These are phyloP conservation scores for Meganola albula DNA, from an alignment of 2,888 invertebrate genomes.

Conservation along the genomic window DNA sequence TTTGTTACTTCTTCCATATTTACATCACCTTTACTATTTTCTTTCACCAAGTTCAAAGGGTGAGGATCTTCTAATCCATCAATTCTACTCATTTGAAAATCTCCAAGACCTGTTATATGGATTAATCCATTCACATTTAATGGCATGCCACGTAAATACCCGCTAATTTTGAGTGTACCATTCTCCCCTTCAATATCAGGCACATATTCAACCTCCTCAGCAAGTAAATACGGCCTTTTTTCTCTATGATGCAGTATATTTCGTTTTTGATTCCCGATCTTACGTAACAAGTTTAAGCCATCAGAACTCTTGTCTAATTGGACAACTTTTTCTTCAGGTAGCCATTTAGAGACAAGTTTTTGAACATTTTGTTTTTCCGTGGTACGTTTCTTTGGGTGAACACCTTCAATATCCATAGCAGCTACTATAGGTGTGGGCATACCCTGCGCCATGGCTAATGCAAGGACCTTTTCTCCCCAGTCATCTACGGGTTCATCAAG, in stretches of 20 bases:
- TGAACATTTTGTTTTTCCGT: conserved; percentile 83
- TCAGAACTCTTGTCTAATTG: conserved; percentile 86
- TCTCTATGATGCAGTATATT: conserved; percentile 83
- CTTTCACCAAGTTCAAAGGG: conserved; percentile 75
- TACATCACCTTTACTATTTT: conserved; percentile 57
- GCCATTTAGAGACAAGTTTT: conserved; percentile 81
- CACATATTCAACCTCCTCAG: conserved; percentile 86
- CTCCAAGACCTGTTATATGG: conserved; percentile 94
- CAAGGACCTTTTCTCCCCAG: conserved; percentile 87
- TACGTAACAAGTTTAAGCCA: conserved; percentile 80
- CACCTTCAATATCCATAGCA: conserved; percentile 84
- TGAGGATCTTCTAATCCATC: conserved; percentile 84
- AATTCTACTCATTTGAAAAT: conserved; percentile 93
- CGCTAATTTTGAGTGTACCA: conserved; percentile 88
- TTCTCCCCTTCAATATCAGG: conserved; percentile 58
- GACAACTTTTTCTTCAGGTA: conserved; percentile 90
- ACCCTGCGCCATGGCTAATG: conserved; percentile 87
- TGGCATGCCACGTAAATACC: conserved; percentile 89
- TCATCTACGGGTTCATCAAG: conserved; percentile 85
- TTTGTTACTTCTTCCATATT: conserved; percentile 55
- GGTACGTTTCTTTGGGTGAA: conserved; percentile 84
- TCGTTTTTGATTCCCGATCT: conserved; percentile 90
- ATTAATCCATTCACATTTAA: conserved; percentile 92
- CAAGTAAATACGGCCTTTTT: conserved; percentile 89
- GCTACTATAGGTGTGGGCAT: conserved; percentile 87